These are phyloP conservation scores for Phalacrocorax aristotelis DNA, from an alignment of 2,113 vertebrate species.

Conservation along the genomic window DNA sequence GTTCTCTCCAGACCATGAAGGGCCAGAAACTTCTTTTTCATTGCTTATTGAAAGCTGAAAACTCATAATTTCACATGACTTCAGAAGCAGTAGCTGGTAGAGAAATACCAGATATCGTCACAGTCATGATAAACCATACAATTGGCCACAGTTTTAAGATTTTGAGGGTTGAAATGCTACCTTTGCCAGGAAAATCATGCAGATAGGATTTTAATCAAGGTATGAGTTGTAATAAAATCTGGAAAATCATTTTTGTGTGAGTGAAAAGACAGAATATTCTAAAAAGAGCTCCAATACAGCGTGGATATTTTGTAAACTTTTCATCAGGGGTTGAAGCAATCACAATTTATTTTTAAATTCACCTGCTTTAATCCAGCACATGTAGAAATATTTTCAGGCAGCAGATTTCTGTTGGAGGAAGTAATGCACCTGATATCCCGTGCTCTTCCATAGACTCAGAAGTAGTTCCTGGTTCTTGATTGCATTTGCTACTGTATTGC, in stretches of 20 bases:
- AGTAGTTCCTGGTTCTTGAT: constrained; percentile 24
- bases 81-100: background rate
- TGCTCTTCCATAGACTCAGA: background rate
- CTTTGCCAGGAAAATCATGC: constrained; percentile 1
- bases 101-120: constrained; percentile 7
- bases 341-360: background rate
- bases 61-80: constrained; percentile 6
- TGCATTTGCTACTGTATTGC: constrained; percentile 26
- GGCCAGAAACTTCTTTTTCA: constrained; percentile 32
- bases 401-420: background rate
- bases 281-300: background rate
- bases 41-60: constrained; percentile 51
- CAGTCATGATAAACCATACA: background rate
- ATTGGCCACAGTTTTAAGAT: constrained; percentile 24
- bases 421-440: background rate
- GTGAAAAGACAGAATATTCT: background rate
- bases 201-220: background rate
- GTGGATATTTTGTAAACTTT: background rate
- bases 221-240: background rate
- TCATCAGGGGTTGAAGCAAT: background rate
- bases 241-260: background rate
- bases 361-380: background rate
- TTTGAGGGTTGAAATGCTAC: background rate
- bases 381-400: background rate
- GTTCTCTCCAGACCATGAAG: constrained; percentile 9